Percentiles rank a stretch among this genome's conserved stretches.
Evolutionary conservation across 2,113 vertebrate species (phyloP).

Genomic region (Glaucidium brasilianum): DNA sequence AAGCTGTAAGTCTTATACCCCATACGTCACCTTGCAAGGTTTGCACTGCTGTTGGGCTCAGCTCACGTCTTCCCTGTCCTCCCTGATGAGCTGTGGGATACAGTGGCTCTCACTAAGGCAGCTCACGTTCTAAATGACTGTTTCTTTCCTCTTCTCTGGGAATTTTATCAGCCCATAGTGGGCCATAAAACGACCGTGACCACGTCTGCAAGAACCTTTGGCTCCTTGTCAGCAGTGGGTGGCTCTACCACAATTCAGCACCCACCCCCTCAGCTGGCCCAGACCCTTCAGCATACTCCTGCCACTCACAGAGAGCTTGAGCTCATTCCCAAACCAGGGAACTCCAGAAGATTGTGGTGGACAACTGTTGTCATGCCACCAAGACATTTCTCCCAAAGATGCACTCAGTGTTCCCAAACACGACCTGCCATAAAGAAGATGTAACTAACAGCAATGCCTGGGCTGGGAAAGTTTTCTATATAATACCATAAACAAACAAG

Average conservation of each 20-base stretch:
- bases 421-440: neutral
- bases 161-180: accelerated
- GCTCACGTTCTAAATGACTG: neutral
- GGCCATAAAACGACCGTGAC: accelerated
- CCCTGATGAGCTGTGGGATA: neutral
- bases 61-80: neutral
- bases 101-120: neutral
- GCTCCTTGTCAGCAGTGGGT: neutral
- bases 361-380: neutral
- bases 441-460: neutral
- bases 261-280: neutral
- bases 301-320: neutral
- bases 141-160: neutral
- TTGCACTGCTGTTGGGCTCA: neutral
- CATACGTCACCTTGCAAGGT: neutral
- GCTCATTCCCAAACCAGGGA: neutral
- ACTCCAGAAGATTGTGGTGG: neutral
- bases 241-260: neutral
- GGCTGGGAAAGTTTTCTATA: neutral
- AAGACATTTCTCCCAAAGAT: neutral
- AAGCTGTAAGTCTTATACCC: accelerated
- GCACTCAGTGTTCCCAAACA: neutral
- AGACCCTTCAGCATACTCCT: neutral
- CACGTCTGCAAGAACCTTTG: neutral
- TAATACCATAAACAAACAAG: neutral